Evolutionary conservation across 2,113 vertebrate genomes (phyloP).

Genomic region (Terrapene triunguis): DNA sequence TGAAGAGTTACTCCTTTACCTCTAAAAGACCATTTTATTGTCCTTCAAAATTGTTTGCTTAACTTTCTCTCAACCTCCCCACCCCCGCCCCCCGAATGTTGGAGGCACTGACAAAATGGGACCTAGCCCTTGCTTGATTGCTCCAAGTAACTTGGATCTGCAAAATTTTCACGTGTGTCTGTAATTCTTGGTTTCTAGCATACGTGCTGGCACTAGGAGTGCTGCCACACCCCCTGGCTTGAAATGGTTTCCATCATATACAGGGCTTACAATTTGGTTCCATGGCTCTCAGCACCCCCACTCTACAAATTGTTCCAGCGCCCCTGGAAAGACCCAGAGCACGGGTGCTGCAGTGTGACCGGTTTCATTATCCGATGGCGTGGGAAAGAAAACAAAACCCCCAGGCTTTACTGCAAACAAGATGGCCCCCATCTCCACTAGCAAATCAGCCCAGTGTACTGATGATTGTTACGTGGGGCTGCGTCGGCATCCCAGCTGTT

Average conservation of each 20-base stretch:
- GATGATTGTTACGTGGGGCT: neutral
- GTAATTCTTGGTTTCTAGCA: neutral
- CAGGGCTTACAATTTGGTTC: too few relatives aligned
- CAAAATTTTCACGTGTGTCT: neutral
- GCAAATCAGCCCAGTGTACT: neutral
- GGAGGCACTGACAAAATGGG: neutral
- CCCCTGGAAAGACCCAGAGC: neutral
- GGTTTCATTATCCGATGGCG: neutral
- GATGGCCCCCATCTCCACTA: too few relatives aligned
- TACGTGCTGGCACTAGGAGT: too few relatives aligned
- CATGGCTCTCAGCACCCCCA: too few relatives aligned
- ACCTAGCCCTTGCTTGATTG: neutral
- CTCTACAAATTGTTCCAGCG: too few relatives aligned
- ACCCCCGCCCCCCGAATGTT: neutral
- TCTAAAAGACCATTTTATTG: neutral
- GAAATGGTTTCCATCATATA: too few relatives aligned
- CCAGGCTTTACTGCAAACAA: neutral
- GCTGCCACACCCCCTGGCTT: too few relatives aligned
- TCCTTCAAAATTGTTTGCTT: neutral
- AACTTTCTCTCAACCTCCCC: neutral
- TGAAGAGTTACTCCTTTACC: neutral
- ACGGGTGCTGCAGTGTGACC: neutral
- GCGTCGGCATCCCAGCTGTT: neutral
- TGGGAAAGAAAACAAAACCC: neutral
- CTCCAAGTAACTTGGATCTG: neutral